Evolutionary conservation across 2,888 invertebrate genomes (phyloP).

Genomic region (Argyresthia albistria): DNA sequence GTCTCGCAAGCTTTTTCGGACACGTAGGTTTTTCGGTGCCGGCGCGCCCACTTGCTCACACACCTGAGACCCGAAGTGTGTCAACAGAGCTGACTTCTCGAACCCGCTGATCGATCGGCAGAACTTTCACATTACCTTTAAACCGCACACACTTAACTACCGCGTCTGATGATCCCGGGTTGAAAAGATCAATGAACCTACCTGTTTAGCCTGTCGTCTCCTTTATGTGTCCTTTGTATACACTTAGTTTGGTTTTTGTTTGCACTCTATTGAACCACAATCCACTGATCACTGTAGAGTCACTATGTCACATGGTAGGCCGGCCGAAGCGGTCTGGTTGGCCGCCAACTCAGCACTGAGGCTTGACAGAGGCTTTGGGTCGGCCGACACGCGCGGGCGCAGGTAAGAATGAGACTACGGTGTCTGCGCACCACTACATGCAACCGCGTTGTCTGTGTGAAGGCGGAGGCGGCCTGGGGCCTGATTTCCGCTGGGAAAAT

Average conservation of each 20-base stretch:
- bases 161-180: not conserved
- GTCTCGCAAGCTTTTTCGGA: slow-evolving; percentile 60
- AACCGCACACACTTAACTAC: not conserved
- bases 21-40: slow-evolving; percentile 47
- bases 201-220: slow-evolving; percentile 1
- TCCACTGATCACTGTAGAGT: slow-evolving; percentile 55
- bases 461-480: no score
- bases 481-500: no score
- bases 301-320: slow-evolving; percentile 58
- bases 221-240: not conserved
- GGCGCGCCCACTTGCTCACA: slow-evolving; percentile 64
- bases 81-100: slow-evolving; percentile 57
- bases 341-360: slow-evolving; percentile 65
- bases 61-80: slow-evolving; percentile 61
- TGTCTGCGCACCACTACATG: slow-evolving; percentile 24
- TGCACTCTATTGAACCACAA: slow-evolving; percentile 21
- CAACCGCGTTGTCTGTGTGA: slow-evolving; percentile 21
- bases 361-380: slow-evolving; percentile 32
- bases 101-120: slow-evolving; percentile 54
- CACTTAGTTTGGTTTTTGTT: not conserved
- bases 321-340: slow-evolving; percentile 57
- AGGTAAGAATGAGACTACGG: slow-evolving; percentile 54
- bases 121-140: slow-evolving; percentile 70
- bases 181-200: slow-evolving; percentile 2
- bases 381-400: slow-evolving; percentile 47